A percentile compares a stretch with the other conserved stretches of the same genome.
These are phyloP conservation scores for Noctua janthina DNA, from an alignment of 2,888 invertebrate genomes.

Conservation along the genomic window DNA sequence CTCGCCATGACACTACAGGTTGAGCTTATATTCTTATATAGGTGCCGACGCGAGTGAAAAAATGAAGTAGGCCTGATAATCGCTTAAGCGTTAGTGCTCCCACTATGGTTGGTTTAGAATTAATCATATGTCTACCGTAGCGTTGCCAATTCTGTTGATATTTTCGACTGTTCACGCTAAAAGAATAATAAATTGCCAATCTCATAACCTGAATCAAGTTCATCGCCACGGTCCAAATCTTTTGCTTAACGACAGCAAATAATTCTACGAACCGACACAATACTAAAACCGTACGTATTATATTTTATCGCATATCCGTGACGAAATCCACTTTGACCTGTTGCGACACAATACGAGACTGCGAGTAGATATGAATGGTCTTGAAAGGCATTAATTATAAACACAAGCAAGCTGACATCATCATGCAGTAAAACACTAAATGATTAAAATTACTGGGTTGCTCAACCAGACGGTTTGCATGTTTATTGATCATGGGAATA, in stretches of 20 bases:
- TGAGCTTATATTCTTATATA: no score
- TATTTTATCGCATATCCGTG: constrained; percentile 41
- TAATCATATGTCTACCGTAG: neutral
- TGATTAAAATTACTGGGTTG: constrained; percentile 39
- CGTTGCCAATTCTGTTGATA: neutral
- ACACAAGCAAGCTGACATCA: constrained; percentile 60
- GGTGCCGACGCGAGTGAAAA: no score
- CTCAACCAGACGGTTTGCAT: constrained; percentile 22
- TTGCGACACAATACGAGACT: constrained; percentile 29
- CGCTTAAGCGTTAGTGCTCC: no score
- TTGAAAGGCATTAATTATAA: constrained; percentile 62
- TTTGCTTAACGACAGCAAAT: constrained; percentile 19
- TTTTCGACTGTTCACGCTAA: neutral
- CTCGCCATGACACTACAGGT: no score
- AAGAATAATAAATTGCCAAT: neutral
- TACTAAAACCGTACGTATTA: constrained; percentile 14
- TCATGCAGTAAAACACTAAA: constrained; percentile 57
- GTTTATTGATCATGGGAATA: constrained; percentile 1
- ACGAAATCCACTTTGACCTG: constrained; percentile 53
- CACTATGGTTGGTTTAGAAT: neutral
- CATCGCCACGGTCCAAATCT: neutral
- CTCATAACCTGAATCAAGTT: constrained; percentile 12
- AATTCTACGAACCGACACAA: constrained; percentile 20
- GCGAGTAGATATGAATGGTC: constrained; percentile 50
- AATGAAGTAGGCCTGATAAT: no score